A percentile compares a stretch with the other conserved stretches of the same genome.
These are phyloP conservation scores for Cephus rjabovi DNA, from an alignment of 2,888 invertebrate species.

Conservation along the genomic window DNA sequence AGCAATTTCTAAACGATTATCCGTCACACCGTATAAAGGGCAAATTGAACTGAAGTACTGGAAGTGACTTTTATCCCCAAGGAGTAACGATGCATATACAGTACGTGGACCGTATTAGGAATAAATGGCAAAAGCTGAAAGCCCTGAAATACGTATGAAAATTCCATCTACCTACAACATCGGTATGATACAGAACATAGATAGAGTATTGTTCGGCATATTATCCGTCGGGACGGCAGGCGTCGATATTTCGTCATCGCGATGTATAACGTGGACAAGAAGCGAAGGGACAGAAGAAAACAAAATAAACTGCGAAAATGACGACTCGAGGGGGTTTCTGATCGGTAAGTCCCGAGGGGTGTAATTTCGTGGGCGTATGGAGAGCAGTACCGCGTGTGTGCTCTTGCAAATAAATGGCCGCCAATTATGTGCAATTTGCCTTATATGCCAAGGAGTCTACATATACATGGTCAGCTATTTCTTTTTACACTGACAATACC, in stretches of 20 bases:
- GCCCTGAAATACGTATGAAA: neutral
- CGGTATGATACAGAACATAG: too few relatives aligned
- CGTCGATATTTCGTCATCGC: neutral
- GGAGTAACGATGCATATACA: neutral
- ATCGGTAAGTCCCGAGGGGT: slow-evolving; percentile 26
- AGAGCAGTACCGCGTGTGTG: slow-evolving; percentile 43
- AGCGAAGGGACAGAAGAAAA: neutral
- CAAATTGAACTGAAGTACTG: neutral
- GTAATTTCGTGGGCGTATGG: slow-evolving; percentile 60
- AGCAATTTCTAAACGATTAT: neutral
- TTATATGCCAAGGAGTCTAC: slow-evolving; percentile 38
- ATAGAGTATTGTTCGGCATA: neutral
- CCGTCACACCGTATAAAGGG: neutral
- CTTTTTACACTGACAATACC: slow-evolving; percentile 29
- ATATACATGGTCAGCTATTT: slow-evolving; percentile 32
- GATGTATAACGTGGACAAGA: neutral
- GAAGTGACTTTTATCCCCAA: neutral
- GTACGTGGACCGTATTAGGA: neutral
- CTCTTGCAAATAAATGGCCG: slow-evolving; percentile 58
- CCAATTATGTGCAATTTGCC: slow-evolving; percentile 63
- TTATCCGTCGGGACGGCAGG: neutral
- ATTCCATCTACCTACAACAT: neutral
- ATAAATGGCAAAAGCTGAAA: neutral
- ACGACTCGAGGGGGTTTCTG: neutral
- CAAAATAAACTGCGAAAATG: neutral